A percentile compares a stretch with the other conserved stretches of the same genome.
Evolutionary conservation across 2,888 invertebrate genomes (phyloP).

Genomic region (Acrobasis consociella): DNA sequence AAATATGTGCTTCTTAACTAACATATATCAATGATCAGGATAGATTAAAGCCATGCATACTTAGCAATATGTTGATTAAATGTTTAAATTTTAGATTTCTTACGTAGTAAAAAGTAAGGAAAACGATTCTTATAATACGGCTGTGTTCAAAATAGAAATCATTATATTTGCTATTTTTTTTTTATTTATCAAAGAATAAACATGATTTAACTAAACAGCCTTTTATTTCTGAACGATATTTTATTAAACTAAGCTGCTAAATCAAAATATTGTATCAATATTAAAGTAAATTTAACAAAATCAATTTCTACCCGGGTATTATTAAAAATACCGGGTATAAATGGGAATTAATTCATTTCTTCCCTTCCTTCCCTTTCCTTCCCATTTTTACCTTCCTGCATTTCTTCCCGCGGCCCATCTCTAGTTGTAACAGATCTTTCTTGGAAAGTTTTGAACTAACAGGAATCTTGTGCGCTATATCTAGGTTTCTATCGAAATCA

Average conservation of each 20-base stretch:
- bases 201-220: constrained; percentile 4
- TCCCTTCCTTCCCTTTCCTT: constrained; percentile 1
- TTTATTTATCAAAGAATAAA: background rate
- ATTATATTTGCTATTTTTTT: background rate
- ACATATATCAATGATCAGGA: no score
- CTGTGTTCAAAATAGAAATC: constrained; percentile 1
- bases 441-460: no score
- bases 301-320: background rate
- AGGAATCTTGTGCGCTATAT: no score
- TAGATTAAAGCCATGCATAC: background rate
- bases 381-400: background rate
- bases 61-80: background rate
- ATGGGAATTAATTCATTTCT: constrained; percentile 8
- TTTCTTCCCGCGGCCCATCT: no score
- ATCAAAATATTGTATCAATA: background rate
- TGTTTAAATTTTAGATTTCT: constrained; percentile 7
- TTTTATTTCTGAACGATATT: constrained; percentile 1
- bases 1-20: no score
- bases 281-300: background rate
- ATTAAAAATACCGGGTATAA: constrained; percentile 3
- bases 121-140: constrained; percentile 4
- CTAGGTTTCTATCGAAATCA: no score
- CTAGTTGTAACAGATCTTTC: no score
- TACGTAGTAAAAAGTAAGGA: background rate
- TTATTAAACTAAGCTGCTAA: background rate